A percentile compares a stretch with the other conserved stretches of the same genome.
Evolutionary conservation across 1,140 invertebrate genomes (phyloP).

Genomic region (Pseudachorutes palmiensis): DNA sequence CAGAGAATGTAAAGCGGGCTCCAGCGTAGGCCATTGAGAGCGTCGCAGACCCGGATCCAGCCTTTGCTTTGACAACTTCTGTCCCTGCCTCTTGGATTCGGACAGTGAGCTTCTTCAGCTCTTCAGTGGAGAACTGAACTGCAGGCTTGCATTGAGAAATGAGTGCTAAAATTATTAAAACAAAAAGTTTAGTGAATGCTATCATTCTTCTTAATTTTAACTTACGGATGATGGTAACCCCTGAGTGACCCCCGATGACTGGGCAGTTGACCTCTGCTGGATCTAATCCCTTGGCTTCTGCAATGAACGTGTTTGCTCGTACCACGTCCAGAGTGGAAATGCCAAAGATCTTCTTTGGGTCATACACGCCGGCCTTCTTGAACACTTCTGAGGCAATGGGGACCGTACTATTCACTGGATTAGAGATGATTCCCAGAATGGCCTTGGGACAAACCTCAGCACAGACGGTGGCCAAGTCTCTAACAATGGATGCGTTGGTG

Average conservation of each 20-base stretch:
- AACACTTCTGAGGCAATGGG: conserved; percentile 63
- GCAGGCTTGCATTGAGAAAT: conserved; percentile 60
- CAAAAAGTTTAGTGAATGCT: not conserved
- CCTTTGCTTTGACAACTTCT: conserved; percentile 53
- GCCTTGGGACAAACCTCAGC: conserved; percentile 55
- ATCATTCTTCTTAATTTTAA: not conserved
- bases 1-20: conserved; percentile 68
- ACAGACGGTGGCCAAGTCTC: conserved; percentile 49
- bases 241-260: conserved; percentile 71
- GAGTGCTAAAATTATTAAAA: conserved; percentile 59
- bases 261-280: conserved; percentile 63
- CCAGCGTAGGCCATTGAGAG: conserved; percentile 60
- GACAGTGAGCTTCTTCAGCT: conserved; percentile 46
- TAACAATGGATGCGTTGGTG: conserved; percentile 61
- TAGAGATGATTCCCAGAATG: conserved; percentile 59
- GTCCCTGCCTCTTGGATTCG: conserved; percentile 54
- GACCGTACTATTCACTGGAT: conserved; percentile 58
- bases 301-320: conserved; percentile 68
- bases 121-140: conserved; percentile 49
- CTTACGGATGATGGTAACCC: conserved; percentile 47
- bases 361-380: conserved; percentile 55
- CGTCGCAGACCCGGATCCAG: conserved; percentile 55
- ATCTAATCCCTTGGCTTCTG: conserved; percentile 30
- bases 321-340: conserved; percentile 68
- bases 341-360: conserved; percentile 66